These are phyloP conservation scores for Otolemur garnettii DNA, from an alignment of 2,113 vertebrate species.

Conservation along the genomic window DNA sequence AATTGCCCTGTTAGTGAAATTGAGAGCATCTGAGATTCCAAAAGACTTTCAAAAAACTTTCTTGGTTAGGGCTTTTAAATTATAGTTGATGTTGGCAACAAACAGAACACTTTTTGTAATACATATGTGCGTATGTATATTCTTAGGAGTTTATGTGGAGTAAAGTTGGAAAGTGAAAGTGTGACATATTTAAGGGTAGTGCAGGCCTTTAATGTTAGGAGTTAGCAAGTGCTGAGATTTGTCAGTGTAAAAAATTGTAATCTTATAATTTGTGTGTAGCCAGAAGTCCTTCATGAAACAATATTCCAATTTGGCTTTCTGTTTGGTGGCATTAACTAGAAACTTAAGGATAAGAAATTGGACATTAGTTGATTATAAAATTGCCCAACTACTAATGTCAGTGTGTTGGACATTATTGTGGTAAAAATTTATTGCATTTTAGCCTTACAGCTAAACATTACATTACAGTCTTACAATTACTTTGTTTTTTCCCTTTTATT, in stretches of 20 bases:
- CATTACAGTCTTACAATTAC: too few species aligned
- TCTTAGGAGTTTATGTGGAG: not conserved
- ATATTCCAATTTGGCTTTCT: not conserved
- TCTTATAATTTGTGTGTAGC: not conserved
- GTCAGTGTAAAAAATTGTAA: not conserved
- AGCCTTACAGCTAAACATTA: not conserved
- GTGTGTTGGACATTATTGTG: not conserved
- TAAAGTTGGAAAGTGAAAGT: conserved; percentile 58
- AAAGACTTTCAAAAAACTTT: not conserved
- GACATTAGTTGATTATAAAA: not conserved
- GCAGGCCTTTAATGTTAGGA: not conserved
- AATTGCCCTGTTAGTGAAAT: not conserved
- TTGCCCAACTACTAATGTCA: not conserved
- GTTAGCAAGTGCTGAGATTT: not conserved
- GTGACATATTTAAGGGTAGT: not conserved
- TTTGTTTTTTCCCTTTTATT: not conserved
- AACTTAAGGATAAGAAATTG: not conserved
- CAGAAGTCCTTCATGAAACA: not conserved
- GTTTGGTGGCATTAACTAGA: not conserved
- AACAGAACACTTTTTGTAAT: not conserved
- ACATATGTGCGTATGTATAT: not conserved
- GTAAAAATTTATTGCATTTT: not conserved
- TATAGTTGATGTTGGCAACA: not conserved
- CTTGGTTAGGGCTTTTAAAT: not conserved
- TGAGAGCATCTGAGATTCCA: not conserved